Conservation (phyloP, 2,113 vertebrate species). For the Pollachius pollachius region DNA sequence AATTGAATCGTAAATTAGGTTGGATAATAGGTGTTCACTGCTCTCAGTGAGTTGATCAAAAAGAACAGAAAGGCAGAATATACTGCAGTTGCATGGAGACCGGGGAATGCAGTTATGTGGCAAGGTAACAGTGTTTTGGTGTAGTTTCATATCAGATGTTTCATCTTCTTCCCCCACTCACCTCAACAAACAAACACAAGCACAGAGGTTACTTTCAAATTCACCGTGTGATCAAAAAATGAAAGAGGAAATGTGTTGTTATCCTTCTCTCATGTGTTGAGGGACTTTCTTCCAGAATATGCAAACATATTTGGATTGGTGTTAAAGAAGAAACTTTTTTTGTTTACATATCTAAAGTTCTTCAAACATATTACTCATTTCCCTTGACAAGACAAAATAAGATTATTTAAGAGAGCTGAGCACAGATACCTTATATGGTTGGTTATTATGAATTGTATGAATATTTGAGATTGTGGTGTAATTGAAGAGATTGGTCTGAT, state of each 20-base stretch:
- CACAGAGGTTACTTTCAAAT: background rate
- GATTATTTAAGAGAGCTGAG: no score
- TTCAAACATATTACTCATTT: no score
- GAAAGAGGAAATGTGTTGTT: slow-evolving; percentile 6
- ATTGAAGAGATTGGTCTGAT: slow-evolving; percentile 17
- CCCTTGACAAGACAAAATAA: no score
- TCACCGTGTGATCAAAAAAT: background rate
- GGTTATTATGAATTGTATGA: no score
- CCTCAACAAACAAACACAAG: no score
- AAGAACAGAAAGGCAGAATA: background rate
- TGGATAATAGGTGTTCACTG: background rate
- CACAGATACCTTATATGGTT: no score
- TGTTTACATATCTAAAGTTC: no score
- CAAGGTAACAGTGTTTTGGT: background rate
- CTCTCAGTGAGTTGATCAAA: background rate
- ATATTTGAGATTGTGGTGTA: no score
- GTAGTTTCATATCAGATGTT: background rate
- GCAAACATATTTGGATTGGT: no score
- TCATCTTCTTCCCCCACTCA: background rate
- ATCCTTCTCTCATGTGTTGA: background rate
- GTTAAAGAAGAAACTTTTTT: no score
- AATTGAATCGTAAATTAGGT: background rate
- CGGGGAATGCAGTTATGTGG: background rate
- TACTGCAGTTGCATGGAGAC: background rate
- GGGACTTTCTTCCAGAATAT: no score